Percentiles rank a stretch among this genome's conserved stretches.
phyloP scores from a whole-genome alignment of 35 echinoderm and acorn worm species.

The Acanthaster planci region DNA sequence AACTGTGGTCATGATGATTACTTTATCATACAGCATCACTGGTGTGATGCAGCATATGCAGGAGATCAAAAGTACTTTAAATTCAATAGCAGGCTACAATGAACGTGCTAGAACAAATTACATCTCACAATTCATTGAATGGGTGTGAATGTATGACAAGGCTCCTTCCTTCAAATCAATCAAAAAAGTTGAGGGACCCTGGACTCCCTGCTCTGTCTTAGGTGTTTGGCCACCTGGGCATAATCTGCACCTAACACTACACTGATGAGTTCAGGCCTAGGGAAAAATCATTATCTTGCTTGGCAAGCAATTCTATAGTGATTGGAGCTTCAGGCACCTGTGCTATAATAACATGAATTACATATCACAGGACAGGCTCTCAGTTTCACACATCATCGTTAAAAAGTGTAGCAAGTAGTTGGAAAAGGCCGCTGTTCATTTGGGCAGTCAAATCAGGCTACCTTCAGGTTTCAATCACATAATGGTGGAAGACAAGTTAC shows the following conservation, averaged over 20 bases:
- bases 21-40: no score
- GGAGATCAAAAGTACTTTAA: no score
- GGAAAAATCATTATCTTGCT: conserved; percentile 27
- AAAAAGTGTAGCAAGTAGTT: background rate
- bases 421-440: no score
- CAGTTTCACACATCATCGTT: background rate
- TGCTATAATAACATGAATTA: conserved; percentile 32
- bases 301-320: conserved; percentile 11
- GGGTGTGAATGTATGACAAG: conserved; percentile 22
- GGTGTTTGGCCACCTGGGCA: conserved; percentile 26
- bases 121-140: background rate
- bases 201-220: background rate
- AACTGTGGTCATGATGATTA: no score
- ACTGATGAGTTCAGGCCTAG: conserved; percentile 25
- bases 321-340: conserved; percentile 20
- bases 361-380: conserved; percentile 10
- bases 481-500: no score
- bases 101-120: no score
- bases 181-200: conserved; percentile 22
- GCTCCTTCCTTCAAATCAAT: conserved; percentile 7
- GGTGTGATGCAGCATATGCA: no score
- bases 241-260: conserved; percentile 23
- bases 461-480: no score
- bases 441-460: no score
- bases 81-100: no score